phyloP scores from a whole-genome alignment of 2,888 invertebrate species.

The Cephus pulcher region DNA sequence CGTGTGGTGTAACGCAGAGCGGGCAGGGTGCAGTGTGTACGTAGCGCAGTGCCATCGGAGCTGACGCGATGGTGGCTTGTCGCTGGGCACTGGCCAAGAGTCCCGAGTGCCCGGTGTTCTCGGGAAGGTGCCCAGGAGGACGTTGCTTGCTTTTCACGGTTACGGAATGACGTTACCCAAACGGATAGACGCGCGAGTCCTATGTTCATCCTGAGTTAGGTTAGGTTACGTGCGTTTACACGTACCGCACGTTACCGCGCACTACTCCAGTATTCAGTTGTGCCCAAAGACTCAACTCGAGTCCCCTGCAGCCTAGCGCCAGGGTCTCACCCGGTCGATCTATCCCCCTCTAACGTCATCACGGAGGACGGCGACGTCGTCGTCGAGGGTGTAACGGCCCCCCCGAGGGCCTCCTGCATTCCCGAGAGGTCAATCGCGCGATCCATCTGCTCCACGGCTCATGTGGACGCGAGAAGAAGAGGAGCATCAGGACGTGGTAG shows the following conservation, averaged over 20 bases:
- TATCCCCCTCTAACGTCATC: background rate
- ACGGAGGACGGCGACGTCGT: background rate
- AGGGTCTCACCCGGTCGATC: background rate
- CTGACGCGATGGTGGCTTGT: background rate
- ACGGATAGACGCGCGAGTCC: background rate
- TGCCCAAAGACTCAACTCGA: background rate
- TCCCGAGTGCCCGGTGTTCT: conserved; percentile 1
- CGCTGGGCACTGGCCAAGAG: conserved; percentile 1
- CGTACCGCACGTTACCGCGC: background rate
- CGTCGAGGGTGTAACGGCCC: background rate
- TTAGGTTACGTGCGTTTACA: background rate
- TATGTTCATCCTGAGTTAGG: background rate
- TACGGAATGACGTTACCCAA: background rate
- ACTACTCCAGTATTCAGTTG: background rate
- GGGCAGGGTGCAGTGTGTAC: background rate
- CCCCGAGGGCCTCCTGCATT: conserved; percentile 30
- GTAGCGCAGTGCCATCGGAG: background rate
- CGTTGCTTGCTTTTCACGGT: background rate
- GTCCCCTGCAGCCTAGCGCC: background rate
- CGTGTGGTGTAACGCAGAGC: background rate
- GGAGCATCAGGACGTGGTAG: background rate
- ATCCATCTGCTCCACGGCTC: conserved; percentile 31
- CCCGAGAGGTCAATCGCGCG: conserved; percentile 46
- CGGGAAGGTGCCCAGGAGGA: background rate
- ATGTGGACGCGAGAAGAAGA: background rate